Evolutionary conservation across 2,888 invertebrate genomes (phyloP).

Genomic region (Agrotis puta): DNA sequence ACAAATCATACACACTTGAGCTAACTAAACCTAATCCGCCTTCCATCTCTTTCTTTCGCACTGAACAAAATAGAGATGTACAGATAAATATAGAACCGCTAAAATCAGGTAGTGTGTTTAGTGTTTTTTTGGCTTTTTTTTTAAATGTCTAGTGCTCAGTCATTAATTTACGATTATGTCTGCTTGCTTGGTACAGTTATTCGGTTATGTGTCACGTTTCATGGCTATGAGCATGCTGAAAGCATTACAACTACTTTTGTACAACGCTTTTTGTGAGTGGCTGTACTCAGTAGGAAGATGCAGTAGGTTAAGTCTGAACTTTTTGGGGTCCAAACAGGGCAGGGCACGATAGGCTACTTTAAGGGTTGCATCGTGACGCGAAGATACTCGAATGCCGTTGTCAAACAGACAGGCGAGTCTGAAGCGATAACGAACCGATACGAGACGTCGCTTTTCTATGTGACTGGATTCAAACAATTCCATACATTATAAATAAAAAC

Average conservation of each 20-base stretch:
- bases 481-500: too few relatives aligned
- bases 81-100: conserved; percentile 47
- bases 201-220: conserved; percentile 71
- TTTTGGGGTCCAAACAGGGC: too few relatives aligned
- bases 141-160: conserved; percentile 62
- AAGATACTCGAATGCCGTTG: too few relatives aligned
- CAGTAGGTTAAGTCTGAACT: conserved; percentile 23
- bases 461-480: too few relatives aligned
- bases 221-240: conserved; percentile 71
- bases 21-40: conserved; percentile 38
- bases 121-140: conserved; percentile 49
- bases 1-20: conserved; percentile 36
- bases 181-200: conserved; percentile 69
- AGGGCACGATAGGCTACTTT: too few relatives aligned
- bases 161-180: conserved; percentile 85
- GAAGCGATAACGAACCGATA: too few relatives aligned
- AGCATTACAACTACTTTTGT: conserved; percentile 61
- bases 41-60: conserved; percentile 22
- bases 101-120: conserved; percentile 51
- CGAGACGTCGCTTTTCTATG: too few relatives aligned
- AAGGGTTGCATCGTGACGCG: too few relatives aligned
- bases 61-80: conserved; percentile 30
- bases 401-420: too few relatives aligned
- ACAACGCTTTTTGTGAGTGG: conserved; percentile 50
- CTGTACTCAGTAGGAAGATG: neutral